Conservation (phyloP, 2,113 vertebrate genomes). For the Himantopus leucocephalus region DNA sequence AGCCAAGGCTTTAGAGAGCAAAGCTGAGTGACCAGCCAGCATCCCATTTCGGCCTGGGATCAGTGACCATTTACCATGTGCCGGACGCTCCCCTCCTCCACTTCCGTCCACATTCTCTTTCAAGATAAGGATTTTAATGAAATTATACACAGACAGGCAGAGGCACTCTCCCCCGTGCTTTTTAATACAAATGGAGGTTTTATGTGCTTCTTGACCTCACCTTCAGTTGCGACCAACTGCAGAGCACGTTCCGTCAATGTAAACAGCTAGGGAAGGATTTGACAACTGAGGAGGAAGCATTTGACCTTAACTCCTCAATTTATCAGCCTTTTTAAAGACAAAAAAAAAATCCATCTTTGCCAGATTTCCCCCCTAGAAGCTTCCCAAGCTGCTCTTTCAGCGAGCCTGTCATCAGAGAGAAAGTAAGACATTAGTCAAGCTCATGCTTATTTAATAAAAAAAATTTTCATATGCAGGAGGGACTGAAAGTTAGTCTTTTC, state of each 20-base stretch:
- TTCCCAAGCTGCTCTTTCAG: slow-evolving; percentile 1
- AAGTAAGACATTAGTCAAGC: slow-evolving; percentile 37
- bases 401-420: not conserved
- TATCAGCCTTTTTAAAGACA: not conserved
- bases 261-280: not conserved
- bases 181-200: not conserved
- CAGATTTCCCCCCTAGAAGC: not conserved
- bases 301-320: not conserved
- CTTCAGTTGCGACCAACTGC: not conserved
- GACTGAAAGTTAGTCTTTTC: not conserved
- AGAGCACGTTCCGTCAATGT: not conserved
- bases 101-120: not conserved
- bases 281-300: not conserved
- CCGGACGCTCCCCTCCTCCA: not conserved
- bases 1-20: not conserved
- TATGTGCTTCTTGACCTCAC: not conserved
- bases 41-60: not conserved
- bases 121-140: not conserved
- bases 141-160: not conserved
- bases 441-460: slow-evolving; percentile 44
- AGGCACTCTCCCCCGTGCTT: not conserved
- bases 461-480: not conserved
- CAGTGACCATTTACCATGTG: not conserved
- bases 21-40: not conserved
- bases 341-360: not conserved